Evolutionary conservation across 2,797 vertebrate genomes (phyloP).

Genomic region (Xenentodon cancila): DNA sequence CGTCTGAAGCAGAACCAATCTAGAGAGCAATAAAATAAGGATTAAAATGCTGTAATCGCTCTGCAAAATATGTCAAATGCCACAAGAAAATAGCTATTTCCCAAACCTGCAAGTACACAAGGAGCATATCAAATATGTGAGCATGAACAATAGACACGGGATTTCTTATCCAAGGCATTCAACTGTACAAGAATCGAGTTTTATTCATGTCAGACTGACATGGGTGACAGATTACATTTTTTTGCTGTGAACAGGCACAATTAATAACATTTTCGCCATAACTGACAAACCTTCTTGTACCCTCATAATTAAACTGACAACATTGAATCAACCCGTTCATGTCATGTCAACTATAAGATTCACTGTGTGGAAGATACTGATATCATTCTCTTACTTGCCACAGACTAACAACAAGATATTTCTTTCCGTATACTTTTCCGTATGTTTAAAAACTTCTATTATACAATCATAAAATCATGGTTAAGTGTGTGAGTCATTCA

Average conservation of each 20-base stretch:
- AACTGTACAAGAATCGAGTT: conserved; percentile 23
- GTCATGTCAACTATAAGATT: neutral
- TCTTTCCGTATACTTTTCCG: conserved; percentile 1
- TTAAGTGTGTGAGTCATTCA: neutral
- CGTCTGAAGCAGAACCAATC: conserved; percentile 69
- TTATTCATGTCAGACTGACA: conserved; percentile 24
- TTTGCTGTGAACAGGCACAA: conserved; percentile 4
- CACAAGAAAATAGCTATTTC: conserved; percentile 49
- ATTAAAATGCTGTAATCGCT: conserved; percentile 79
- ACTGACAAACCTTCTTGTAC: conserved; percentile 9
- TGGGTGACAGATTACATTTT: conserved; percentile 36
- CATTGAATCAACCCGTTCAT: conserved; percentile 1
- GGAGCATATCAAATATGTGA: conserved; percentile 43
- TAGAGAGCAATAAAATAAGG: conserved; percentile 69
- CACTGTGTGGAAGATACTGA: neutral
- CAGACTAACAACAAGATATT: neutral
- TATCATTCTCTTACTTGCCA: neutral
- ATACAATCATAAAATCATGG: conserved; percentile 2
- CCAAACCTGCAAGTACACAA: conserved; percentile 71
- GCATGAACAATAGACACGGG: conserved; percentile 10
- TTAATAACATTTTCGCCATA: conserved; percentile 11
- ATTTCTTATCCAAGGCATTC: conserved; percentile 34
- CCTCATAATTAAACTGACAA: neutral
- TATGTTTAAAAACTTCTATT: neutral
- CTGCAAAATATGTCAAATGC: conserved; percentile 66